Base-by-base conservation (phyloP, 2,113 vertebrate genomes). In the Phalacrocorax carbo region DNA sequence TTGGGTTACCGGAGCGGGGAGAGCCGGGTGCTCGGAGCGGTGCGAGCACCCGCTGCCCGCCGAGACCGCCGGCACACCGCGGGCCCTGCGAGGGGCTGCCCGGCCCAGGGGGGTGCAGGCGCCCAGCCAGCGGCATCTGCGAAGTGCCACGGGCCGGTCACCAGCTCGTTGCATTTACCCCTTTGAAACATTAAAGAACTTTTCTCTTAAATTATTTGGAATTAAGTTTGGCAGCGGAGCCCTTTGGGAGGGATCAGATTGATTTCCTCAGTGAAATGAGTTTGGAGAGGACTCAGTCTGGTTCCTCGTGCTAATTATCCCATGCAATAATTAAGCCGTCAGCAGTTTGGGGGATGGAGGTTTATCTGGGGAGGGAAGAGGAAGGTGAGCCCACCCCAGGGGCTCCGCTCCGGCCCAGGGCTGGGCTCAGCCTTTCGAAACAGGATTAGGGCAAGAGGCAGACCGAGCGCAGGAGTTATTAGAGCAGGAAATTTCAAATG, bases 401-500 rank as follows among this genome's bases (percentile, higher is more conserved):
- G 95, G 93, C 83, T 85, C 80, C 2, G 12, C 89, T 55, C 78
- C 21, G 1, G 94, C 93, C 89, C 89, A 80, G 77, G 78, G 71
- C 91, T 34, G 82, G 88, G 86, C 95, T 94, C 91, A 81, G 90
- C 96, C 88, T 85, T 64, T 75, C 79, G n/a, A 91, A 95, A 64
- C 92, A 88, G 94, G 92, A 90, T 96, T 91, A 93, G 95, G 94
- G 89, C 89, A 51, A 82, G 96, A 97, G 92, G 96, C 86, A 88
- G 91, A n/a, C 54, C 75, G 32, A 90, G 94, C 5, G 11, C 94
- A 88, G 94, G 95, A 97, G 96, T 97, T 97, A 97, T 97, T 97
- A 96, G 96, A 97, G 96, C 96, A 97, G 96, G 95, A 97, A 97
- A 97, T 97, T 96, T 97, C 97, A 97, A 95, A 96, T 95, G 96